Evolutionary conservation across 2,888 invertebrate genomes (phyloP), one percentile per base, ranked within the genome.

Genomic region (Tenthredo amoena): DNA sequence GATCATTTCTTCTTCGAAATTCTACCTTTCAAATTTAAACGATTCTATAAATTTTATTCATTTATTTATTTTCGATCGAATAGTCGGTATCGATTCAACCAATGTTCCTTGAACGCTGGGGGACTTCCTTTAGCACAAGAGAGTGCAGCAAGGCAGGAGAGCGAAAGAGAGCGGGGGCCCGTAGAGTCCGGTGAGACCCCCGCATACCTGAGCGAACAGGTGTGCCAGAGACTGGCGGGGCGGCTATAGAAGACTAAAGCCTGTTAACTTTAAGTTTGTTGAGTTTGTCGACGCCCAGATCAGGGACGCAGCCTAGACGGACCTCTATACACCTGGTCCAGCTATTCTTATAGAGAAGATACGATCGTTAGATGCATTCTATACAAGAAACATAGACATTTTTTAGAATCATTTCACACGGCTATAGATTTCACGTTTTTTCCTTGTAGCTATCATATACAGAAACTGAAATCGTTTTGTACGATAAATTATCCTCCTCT

Each of bases 181-280:
- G 77, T 85, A 84, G 86, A 86, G 74, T 43, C 31, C 50, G 82
- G 84, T 82, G 86, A 86, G 86, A 86, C 87, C 87, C 88, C 88
- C 88, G 89, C 90, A 90, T 90, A 90, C 90, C 90, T 90, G 89
- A 87, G 88, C 87, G 89, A 90, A 90, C 90, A 90, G 90, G 90
- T 90, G 90, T 90, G 90, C 90, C 87, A 79, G 86, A 83, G 83
- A 68, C 68, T 68, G 68, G 83, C 31, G 68, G 47, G 68, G 47
- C 81, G 40, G 81, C 81, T 81, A 81, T 81, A 81, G 81, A 71
- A 68, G 40, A 47, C 83, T 83, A 47, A 18, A 83, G 83, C 83
- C 83, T 83, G 83, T 83, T 83, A 83, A 83, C 83, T 83, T 83
- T 71, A 83, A 83, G 83, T 83, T 83, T 83, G 83, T 83, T 83